Evolutionary conservation across 2,113 vertebrate genomes (phyloP).

Genomic region (Pluvianellus socialis): DNA sequence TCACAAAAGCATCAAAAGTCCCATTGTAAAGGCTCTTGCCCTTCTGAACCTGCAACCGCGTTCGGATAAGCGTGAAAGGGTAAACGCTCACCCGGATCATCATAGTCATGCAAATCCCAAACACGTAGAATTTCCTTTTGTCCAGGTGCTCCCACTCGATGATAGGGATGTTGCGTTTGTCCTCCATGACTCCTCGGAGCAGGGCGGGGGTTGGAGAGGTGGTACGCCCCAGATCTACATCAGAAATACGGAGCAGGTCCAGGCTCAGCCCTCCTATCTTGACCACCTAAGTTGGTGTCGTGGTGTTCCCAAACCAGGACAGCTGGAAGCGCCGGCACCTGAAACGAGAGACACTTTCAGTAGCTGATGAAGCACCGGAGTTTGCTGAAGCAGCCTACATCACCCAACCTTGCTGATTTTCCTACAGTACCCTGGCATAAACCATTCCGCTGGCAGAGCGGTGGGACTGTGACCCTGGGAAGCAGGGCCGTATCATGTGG

Average conservation of each 20-base stretch:
- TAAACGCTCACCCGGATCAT: slow-evolving; percentile 92
- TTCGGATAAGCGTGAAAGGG: slow-evolving; percentile 93
- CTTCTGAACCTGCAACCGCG: slow-evolving; percentile 91
- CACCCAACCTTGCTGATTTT: background rate
- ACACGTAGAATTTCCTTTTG: slow-evolving; percentile 95
- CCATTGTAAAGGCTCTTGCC: slow-evolving; percentile 91
- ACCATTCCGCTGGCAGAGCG: background rate
- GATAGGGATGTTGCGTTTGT: slow-evolving; percentile 90
- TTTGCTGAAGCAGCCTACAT: rapidly evolving
- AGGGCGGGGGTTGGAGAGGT: background rate
- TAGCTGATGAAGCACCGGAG: rapidly evolving
- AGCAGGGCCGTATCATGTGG: background rate
- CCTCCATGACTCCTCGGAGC: slow-evolving; percentile 65
- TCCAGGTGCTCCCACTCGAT: slow-evolving; percentile 99
- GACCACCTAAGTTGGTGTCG: background rate
- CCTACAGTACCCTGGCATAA: background rate
- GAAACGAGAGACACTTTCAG: background rate
- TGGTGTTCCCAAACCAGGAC: too few relatives aligned
- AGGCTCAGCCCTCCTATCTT: background rate
- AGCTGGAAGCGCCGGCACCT: background rate
- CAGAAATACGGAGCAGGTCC: background rate
- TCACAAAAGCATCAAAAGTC: slow-evolving; percentile 90
- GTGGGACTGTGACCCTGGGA: background rate
- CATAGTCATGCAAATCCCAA: slow-evolving; percentile 94
- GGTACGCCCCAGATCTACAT: background rate